Conservation (phyloP, 2,888 invertebrate genomes). For the Drosophila lutescens region DNA sequence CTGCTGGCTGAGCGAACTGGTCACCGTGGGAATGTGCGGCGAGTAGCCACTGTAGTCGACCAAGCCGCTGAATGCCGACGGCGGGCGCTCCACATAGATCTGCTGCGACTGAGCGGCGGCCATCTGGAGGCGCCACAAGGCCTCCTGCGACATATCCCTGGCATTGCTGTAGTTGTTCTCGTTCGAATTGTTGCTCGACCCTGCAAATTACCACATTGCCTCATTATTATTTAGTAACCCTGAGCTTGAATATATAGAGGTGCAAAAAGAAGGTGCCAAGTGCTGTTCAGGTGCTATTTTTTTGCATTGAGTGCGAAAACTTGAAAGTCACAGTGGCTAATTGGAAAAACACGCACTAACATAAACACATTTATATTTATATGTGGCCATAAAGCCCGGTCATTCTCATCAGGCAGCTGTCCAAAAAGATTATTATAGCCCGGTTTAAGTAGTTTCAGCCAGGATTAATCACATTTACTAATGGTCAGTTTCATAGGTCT, state of each 20-base stretch:
- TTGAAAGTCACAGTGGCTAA: constrained; percentile 68
- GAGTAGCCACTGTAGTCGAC: constrained; percentile 80
- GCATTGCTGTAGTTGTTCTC: constrained; percentile 82
- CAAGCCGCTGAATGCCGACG: constrained; percentile 77
- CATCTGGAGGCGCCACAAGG: constrained; percentile 79
- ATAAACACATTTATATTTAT: not conserved
- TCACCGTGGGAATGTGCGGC: constrained; percentile 76
- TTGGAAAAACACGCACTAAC: constrained; percentile 51
- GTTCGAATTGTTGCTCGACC: constrained; percentile 59
- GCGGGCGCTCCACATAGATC: constrained; percentile 80
- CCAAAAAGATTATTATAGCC: constrained; percentile 7
- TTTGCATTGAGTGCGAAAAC: constrained; percentile 43
- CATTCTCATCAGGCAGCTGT: constrained; percentile 54
- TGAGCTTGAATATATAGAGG: not conserved
- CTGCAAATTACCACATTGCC: constrained; percentile 22
- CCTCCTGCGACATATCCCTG: constrained; percentile 78
- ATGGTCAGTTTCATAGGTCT: not conserved
- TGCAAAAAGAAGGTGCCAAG: constrained; percentile 21
- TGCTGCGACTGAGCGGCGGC: constrained; percentile 72
- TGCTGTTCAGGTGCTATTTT: constrained; percentile 13
- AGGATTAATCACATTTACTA: not conserved
- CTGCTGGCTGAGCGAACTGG: constrained; percentile 77
- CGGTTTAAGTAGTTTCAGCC: not conserved
- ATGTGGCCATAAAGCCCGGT: constrained; percentile 37
- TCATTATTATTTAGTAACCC: not conserved